These are phyloP conservation scores for Nebria brevicollis DNA, from an alignment of 2,888 invertebrate species.

Conservation along the genomic window DNA sequence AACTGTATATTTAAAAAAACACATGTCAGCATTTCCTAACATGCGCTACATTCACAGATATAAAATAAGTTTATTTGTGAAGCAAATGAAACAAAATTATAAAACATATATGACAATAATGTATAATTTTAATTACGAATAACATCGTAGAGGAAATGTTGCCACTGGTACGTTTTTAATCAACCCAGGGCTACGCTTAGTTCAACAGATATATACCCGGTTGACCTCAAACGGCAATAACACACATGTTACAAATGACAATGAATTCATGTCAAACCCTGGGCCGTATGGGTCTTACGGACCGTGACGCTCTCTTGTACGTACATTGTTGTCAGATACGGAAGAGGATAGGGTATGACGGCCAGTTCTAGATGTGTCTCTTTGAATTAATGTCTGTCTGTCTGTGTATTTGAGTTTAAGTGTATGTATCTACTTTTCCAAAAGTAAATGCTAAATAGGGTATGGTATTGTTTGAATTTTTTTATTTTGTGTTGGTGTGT, in stretches of 20 bases:
- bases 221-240: background rate
- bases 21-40: background rate
- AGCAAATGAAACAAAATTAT: background rate
- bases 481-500: no score
- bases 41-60: background rate
- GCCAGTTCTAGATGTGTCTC: background rate
- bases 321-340: constrained; percentile 4
- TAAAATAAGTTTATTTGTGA: background rate
- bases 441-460: no score
- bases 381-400: background rate
- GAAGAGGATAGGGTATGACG: background rate
- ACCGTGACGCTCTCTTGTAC: background rate
- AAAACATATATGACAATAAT: background rate
- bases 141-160: background rate
- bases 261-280: background rate
- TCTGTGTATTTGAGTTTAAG: background rate
- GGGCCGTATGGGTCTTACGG: background rate
- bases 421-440: background rate
- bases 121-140: background rate
- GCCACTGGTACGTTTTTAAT: background rate
- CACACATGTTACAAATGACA: constrained; percentile 9
- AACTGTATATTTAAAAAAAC: background rate
- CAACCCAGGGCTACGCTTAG: background rate
- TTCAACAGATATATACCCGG: background rate
- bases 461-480: no score